Percentiles rank a stretch among this genome's conserved stretches.
These are phyloP conservation scores for Myathropa florea DNA, from an alignment of 2,888 invertebrate genomes.

Conservation along the genomic window DNA sequence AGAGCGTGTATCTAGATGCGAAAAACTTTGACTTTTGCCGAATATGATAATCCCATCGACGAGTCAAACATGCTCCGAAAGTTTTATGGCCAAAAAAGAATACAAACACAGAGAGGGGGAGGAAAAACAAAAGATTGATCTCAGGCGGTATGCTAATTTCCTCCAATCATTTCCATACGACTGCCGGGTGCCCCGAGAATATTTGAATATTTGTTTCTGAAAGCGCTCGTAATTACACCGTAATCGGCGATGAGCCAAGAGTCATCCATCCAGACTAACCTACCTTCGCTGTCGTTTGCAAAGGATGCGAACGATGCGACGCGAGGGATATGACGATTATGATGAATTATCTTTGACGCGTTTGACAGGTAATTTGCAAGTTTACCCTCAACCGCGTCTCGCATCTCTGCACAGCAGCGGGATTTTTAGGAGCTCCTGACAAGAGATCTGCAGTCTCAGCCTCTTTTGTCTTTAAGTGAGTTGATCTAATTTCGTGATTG, in stretches of 20 bases:
- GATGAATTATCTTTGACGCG: slow-evolving; percentile 56
- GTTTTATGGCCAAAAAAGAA: slow-evolving; percentile 2
- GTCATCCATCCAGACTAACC: neutral
- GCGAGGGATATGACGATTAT: slow-evolving; percentile 12
- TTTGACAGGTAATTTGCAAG: slow-evolving; percentile 65
- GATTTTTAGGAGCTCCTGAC: neutral
- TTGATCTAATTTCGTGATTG: slow-evolving; percentile 57
- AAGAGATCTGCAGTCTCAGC: neutral
- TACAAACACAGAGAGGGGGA: neutral
- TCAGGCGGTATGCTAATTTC: slow-evolving; percentile 19
- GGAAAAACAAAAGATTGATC: slow-evolving; percentile 4
- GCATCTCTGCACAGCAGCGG: neutral
- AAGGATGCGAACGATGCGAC: too few species aligned
- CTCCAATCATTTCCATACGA: neutral
- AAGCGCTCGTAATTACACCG: slow-evolving; percentile 51
- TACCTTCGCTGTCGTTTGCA: too few species aligned
- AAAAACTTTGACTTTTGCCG: slow-evolving; percentile 6
- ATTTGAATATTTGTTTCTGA: slow-evolving; percentile 51
- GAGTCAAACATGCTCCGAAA: slow-evolving; percentile 35
- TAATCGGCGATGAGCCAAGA: slow-evolving; percentile 25
- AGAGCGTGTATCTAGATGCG: slow-evolving; percentile 26
- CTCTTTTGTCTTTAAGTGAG: slow-evolving; percentile 35
- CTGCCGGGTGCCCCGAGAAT: neutral
- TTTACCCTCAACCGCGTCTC: slow-evolving; percentile 5
- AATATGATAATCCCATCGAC: slow-evolving; percentile 21